Conservation (phyloP, 2,888 invertebrate genomes). For the Rosalia funebris region DNA sequence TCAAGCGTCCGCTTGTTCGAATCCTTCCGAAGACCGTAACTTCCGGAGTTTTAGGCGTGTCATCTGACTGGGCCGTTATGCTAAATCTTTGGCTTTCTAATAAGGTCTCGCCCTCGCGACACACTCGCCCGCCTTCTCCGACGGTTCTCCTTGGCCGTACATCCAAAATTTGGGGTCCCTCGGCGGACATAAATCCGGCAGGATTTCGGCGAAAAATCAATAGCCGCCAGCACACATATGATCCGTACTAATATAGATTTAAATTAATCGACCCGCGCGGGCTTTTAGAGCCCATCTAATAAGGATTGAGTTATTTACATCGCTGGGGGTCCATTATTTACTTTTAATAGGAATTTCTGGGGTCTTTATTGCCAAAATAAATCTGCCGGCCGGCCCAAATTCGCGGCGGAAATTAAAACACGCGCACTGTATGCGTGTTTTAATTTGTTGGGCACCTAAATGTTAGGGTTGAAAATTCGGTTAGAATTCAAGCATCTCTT, state of each 20-base stretch:
- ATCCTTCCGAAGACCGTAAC: no score
- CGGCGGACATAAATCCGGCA: conserved; percentile 8
- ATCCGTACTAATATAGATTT: conserved; percentile 45
- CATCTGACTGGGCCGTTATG: neutral
- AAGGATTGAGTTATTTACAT: conserved; percentile 62
- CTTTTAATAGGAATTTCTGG: conserved; percentile 62
- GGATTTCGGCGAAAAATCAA: conserved; percentile 21
- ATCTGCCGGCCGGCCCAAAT: conserved; percentile 50
- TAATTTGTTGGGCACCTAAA: no score
- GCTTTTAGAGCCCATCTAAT: conserved; percentile 52
- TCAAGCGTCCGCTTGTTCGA: no score
- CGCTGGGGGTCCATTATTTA: conserved; percentile 63
- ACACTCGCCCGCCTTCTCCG: no score
- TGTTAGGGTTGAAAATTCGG: no score
- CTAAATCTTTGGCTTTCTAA: neutral
- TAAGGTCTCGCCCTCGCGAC: neutral
- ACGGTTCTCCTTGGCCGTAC: no score
- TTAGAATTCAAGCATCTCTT: no score
- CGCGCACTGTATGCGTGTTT: no score
- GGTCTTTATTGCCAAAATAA: conserved; percentile 60
- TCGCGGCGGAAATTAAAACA: conserved; percentile 50
- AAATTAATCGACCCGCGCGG: conserved; percentile 51
- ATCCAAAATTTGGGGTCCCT: no score
- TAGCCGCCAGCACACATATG: conserved; percentile 24
- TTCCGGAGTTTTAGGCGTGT: no score